Base-by-base conservation (phyloP, 2,797 vertebrate species). In the Eutrigla gurnardus region DNA sequence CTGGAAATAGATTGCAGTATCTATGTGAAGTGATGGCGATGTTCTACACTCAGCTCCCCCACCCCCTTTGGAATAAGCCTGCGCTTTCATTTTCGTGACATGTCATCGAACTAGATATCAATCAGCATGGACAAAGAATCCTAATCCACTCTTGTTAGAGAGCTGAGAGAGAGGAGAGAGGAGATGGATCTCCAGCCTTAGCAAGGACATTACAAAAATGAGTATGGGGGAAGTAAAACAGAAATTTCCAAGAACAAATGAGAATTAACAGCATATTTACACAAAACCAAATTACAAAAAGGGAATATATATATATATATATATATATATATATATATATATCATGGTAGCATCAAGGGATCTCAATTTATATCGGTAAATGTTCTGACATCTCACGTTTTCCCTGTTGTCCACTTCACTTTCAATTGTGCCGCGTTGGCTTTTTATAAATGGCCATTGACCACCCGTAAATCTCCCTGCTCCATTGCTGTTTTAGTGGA, bases 401-500 rank as follows among this genome's bases (percentile, higher is more conserved):
- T 84, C 90, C 83, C 91, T 1, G 45, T 78, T 80, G 65, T 89
- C 90, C 89, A 87, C 75, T 92, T 91, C 76, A 65, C 70, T 81
- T 75, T 78, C 84, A 65, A 74, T 85, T 88, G 89, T 90, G 91
- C 90, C 65, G 70, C 72, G 65, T 88, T 58, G 60, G 91, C 89
- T 84, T 90, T 92, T 91, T 85, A 90, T 85, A 90, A 92, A 91
- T 63, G 87, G 55, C 71, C 86, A 85, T 86, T 80, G 87, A 90
- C 75, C 45, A 65, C 71, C 42, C 72, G 76, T 94, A 92, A 93
- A 93, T 94, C 90, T 87, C 3, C 0, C 67, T 5, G 63, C 45
- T 62, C 55, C 62, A 33, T 14, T 63, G 83, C 80, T 78, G 65
- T 77, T 25, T 91, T 49, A 82, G 85, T 49, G 73, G 80, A 80